phyloP scores from a whole-genome alignment of 2,113 vertebrate genomes.

The Hymenochirus boettgeri region DNA sequence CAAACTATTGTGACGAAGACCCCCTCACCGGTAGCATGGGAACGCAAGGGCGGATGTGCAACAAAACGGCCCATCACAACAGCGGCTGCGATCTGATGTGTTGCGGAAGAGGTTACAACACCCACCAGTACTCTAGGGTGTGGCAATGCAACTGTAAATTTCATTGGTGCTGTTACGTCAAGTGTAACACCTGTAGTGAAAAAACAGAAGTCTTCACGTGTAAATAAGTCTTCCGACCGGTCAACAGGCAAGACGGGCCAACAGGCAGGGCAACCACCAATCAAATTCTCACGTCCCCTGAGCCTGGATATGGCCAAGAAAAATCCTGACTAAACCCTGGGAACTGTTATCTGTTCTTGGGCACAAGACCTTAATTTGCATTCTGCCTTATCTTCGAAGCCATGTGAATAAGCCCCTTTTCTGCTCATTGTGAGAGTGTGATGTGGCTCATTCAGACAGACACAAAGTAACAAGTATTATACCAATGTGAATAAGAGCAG shows the following conservation, averaged over 20 bases:
- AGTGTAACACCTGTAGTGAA: constrained; percentile 97
- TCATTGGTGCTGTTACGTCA: constrained; percentile 98
- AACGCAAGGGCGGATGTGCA: constrained; percentile 89
- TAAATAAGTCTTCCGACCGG: constrained; percentile 66
- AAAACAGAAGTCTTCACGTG: constrained; percentile 94
- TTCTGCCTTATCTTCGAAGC: constrained; percentile 12
- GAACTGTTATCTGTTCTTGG: constrained; percentile 44
- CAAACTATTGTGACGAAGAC: constrained; percentile 96
- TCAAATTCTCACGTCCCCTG: too few species aligned
- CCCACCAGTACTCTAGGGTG: constrained; percentile 92
- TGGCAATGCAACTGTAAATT: constrained; percentile 99
- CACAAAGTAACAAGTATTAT: constrained; percentile 26
- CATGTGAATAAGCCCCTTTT: constrained; percentile 36
- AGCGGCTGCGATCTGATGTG: constrained; percentile 95
- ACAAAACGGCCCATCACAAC: constrained; percentile 90
- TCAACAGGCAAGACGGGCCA: neutral
- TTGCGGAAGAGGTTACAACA: constrained; percentile 96
- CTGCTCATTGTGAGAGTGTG: neutral
- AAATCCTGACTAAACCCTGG: constrained; percentile 8
- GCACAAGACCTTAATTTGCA: constrained; percentile 49
- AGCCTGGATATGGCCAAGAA: neutral
- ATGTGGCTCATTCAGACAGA: constrained; percentile 36
- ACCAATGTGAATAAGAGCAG: neutral
- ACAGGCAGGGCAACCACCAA: neutral
- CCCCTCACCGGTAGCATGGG: constrained; percentile 83